Evolutionary conservation across 2,113 vertebrate species (phyloP).

Genomic region (Platichthys stellatus): DNA sequence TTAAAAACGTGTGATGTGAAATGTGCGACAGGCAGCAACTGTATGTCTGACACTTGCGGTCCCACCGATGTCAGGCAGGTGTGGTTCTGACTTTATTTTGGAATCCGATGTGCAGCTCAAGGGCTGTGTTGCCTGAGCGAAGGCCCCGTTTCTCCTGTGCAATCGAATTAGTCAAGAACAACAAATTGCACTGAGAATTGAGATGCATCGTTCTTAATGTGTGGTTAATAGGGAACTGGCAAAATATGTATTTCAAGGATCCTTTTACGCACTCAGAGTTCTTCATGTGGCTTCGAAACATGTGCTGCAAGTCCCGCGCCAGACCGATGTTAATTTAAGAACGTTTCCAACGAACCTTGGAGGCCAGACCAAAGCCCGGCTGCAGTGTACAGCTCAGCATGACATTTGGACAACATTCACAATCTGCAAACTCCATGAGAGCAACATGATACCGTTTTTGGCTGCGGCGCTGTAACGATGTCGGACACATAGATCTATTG

Average conservation of each 20-base stretch:
- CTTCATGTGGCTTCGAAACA: not conserved
- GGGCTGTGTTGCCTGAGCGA: not conserved
- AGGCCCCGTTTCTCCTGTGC: not conserved
- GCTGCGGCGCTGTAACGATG: not conserved
- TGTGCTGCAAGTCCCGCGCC: constrained; percentile 6
- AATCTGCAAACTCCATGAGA: constrained; percentile 10
- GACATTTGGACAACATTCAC: constrained; percentile 48
- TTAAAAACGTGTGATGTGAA: constrained; percentile 3
- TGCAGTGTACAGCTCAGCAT: constrained; percentile 17
- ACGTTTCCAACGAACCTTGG: constrained; percentile 25
- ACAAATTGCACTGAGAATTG: not conserved
- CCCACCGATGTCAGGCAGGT: not conserved
- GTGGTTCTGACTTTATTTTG: not conserved
- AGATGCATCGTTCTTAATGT: not conserved
- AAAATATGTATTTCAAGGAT: not conserved
- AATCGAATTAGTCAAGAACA: constrained; percentile 4
- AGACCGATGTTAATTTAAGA: constrained; percentile 21
- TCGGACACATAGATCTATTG: not conserved
- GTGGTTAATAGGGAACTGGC: not conserved
- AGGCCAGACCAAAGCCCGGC: not conserved
- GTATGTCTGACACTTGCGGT: not conserved
- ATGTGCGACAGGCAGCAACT: not conserved
- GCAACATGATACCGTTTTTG: not conserved
- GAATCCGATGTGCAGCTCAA: not conserved
- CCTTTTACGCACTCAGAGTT: constrained; percentile 1